Evolutionary conservation across 2,888 invertebrate species (phyloP), one percentile per base, ranked within the genome.

Genomic region (Phyllotreta cruciferae): DNA sequence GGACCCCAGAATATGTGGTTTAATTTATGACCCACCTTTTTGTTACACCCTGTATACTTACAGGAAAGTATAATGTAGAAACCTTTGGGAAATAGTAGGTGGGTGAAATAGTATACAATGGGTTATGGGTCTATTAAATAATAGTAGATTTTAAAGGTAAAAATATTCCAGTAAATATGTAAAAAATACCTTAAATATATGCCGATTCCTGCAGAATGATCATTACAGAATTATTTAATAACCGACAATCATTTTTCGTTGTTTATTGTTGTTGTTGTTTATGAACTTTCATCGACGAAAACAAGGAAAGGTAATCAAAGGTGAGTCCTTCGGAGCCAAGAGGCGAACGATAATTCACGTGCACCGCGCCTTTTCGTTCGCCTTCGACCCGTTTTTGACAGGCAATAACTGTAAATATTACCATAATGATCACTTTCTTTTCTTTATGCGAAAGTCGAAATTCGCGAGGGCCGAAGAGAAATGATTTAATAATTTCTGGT

Each of bases 381-480:
- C 52, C 52, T 52, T 52, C 52, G 52, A 52, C 52, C 52, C 13
- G 52, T 52, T 52, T 52, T 52, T 52, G 52, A 52, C 52, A 52
- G 52, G 37, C 52, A 37, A 52, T 52, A 52, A 52, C 52, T 52
- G 52, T 52, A 52, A 52, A 52, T 52, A 52, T 52, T 52, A 52
- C 52, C 52, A 52, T 52, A 52, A 52, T 52, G 52, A 47, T 47
- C 56, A 56, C 56, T 56, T 56, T 56, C 56, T 47, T 56, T 57
- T 57, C 24, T 24, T 24, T 24, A 24, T 24, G 36, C 24, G 57
- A 49, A 52, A 60, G 60, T 44, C 37, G 10, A 60, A 52, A 52
- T 52, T 50, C 42, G 42, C 42, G 13, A 50, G 34, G 52, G 13
- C 50, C 24, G 14, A 57, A 58, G 42, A 50, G 37, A 50, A 7